These are phyloP conservation scores for Euleptes europaea DNA, from an alignment of 2,113 vertebrate species.

Conservation along the genomic window DNA sequence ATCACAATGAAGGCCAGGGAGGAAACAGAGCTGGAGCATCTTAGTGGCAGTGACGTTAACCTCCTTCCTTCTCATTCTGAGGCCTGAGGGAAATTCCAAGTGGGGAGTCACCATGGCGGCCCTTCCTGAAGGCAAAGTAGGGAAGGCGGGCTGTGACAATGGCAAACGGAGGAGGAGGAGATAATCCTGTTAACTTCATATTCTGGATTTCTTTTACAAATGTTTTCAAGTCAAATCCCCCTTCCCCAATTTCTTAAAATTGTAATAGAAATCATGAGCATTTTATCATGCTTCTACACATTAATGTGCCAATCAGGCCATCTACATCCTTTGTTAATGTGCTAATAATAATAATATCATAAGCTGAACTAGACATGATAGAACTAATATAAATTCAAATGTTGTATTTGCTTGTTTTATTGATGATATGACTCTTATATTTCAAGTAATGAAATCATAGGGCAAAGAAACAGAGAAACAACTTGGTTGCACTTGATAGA, in stretches of 20 bases:
- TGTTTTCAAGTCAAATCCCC: neutral
- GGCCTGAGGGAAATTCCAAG: too few species aligned
- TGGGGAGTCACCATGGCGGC: too few species aligned
- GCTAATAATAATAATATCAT: neutral
- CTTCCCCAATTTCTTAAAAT: too few species aligned
- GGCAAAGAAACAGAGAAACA: neutral
- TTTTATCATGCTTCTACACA: neutral
- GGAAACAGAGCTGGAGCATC: too few species aligned
- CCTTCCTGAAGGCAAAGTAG: too few species aligned
- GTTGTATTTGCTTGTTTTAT: neutral
- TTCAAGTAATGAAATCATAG: neutral
- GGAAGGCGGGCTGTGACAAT: too few species aligned
- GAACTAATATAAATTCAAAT: neutral
- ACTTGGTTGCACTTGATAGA: constrained; percentile 17
- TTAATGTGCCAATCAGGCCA: neutral
- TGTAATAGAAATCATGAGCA: neutral
- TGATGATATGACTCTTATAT: neutral
- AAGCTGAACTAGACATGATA: neutral
- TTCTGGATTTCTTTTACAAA: neutral
- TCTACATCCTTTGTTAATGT: neutral
- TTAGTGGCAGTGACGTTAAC: too few species aligned
- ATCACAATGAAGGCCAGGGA: too few species aligned
- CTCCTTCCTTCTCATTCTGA: too few species aligned
- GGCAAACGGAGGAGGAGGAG: too few species aligned
- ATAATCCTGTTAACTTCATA: neutral